Conservation (phyloP, 2,113 vertebrate species). For the Accipiter cooperii region DNA sequence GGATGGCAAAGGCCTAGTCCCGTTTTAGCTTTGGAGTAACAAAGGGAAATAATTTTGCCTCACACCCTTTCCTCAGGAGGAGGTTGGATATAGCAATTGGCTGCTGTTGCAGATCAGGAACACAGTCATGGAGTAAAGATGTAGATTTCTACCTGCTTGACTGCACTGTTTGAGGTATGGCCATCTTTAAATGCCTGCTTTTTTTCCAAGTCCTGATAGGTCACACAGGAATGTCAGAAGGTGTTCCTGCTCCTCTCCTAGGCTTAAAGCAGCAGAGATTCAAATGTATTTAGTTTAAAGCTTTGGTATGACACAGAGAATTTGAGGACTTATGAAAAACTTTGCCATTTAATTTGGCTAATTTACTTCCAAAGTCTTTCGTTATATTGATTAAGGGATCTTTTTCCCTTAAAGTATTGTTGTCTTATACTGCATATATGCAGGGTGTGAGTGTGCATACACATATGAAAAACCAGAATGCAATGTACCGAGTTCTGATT, state of each 20-base stretch:
- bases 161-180: background rate
- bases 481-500: background rate
- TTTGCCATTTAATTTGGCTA: background rate
- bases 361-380: background rate
- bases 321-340: background rate
- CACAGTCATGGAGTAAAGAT: background rate
- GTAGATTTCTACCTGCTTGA: background rate
- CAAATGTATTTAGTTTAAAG: background rate
- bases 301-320: background rate
- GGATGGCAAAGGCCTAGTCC: background rate
- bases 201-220: background rate
- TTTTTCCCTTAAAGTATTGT: background rate
- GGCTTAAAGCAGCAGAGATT: background rate
- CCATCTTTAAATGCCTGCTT: background rate
- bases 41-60: background rate
- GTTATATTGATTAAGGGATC: background rate
- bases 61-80: background rate
- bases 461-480: background rate
- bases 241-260: background rate
- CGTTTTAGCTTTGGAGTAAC: background rate
- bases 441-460: fast-evolving
- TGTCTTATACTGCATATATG: background rate
- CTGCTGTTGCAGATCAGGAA: background rate
- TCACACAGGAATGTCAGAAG: background rate
- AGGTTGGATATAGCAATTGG: background rate